A percentile compares a stretch with the other conserved stretches of the same genome.
These are phyloP conservation scores for Nomada ruficornis DNA, from an alignment of 2,888 invertebrate species.

Conservation along the genomic window DNA sequence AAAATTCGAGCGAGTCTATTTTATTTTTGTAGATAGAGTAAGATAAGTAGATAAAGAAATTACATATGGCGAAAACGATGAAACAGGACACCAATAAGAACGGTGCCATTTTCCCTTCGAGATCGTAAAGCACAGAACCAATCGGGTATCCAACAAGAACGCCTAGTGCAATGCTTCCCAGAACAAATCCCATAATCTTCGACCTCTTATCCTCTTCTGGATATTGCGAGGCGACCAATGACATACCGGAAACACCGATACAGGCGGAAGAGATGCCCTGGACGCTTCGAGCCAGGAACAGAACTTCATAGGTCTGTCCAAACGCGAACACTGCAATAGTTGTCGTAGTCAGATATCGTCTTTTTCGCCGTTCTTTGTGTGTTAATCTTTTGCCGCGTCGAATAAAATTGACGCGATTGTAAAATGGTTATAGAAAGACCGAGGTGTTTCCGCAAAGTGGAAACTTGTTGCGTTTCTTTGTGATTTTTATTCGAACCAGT, in stretches of 20 bases:
- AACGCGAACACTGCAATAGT: slow-evolving; percentile 89
- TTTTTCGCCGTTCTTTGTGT: slow-evolving; percentile 1
- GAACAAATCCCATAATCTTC: slow-evolving; percentile 91
- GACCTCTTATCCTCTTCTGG: slow-evolving; percentile 86
- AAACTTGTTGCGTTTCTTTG: slow-evolving; percentile 5
- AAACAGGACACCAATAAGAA: slow-evolving; percentile 89
- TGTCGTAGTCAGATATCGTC: not conserved
- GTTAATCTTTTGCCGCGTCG: not conserved
- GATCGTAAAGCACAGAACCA: slow-evolving; percentile 91
- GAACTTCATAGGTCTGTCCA: slow-evolving; percentile 88
- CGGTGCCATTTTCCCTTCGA: slow-evolving; percentile 90
- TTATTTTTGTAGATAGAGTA: no score
- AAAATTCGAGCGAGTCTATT: not conserved
- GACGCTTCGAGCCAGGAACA: slow-evolving; percentile 90
- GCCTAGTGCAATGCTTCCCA: slow-evolving; percentile 92
- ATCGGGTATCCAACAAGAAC: slow-evolving; percentile 93
- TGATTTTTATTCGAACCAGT: not conserved
- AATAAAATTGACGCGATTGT: not conserved
- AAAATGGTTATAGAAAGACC: not conserved
- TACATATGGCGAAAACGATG: slow-evolving; percentile 84
- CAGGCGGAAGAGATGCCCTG: slow-evolving; percentile 94
- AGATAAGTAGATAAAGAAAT: no score
- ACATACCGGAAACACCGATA: slow-evolving; percentile 92
- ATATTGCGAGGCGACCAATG: slow-evolving; percentile 88
- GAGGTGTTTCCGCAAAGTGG: not conserved